phyloP scores from a whole-genome alignment of 2,888 invertebrate species.

The Carpatolechia fugitivella region DNA sequence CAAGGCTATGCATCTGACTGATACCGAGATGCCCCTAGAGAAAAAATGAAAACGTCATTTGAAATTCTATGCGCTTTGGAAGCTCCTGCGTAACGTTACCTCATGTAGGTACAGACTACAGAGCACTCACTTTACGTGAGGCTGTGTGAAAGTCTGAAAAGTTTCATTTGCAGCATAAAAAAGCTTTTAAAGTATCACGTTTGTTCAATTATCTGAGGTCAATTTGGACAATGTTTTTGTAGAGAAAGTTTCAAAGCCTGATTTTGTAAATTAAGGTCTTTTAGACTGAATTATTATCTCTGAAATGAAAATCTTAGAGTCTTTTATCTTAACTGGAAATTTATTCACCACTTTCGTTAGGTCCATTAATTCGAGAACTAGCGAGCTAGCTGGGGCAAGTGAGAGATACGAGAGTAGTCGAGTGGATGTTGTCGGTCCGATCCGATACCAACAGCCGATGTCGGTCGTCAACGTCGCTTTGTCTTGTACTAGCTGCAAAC shows the following conservation, averaged over 20 bases:
- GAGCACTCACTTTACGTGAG: conserved; percentile 4
- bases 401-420: conserved; percentile 41
- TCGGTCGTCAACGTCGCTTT: conserved; percentile 72
- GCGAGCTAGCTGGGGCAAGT: conserved; percentile 34
- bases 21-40: conserved; percentile 69
- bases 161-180: conserved; percentile 2
- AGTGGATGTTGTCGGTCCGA: conserved; percentile 58
- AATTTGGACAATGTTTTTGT: not conserved
- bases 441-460: conserved; percentile 64
- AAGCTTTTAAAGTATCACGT: not conserved
- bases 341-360: conserved; percentile 3
- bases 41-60: conserved; percentile 75
- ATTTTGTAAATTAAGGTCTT: not conserved
- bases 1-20: conserved; percentile 75
- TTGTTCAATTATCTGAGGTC: not conserved
- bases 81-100: conserved; percentile 53
- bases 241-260: too few relatives aligned
- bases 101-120: conserved; percentile 7
- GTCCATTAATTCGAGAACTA: conserved; percentile 26
- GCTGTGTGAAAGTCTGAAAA: conserved; percentile 1
- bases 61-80: conserved; percentile 73
- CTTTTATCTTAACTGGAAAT: conserved; percentile 5
- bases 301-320: not conserved
- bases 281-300: not conserved
- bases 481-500: conserved; percentile 71